A percentile compares a stretch with the other conserved stretches of the same genome.
Evolutionary conservation across 2,797 vertebrate genomes (phyloP).

Genomic region (Oryzias sinensis): DNA sequence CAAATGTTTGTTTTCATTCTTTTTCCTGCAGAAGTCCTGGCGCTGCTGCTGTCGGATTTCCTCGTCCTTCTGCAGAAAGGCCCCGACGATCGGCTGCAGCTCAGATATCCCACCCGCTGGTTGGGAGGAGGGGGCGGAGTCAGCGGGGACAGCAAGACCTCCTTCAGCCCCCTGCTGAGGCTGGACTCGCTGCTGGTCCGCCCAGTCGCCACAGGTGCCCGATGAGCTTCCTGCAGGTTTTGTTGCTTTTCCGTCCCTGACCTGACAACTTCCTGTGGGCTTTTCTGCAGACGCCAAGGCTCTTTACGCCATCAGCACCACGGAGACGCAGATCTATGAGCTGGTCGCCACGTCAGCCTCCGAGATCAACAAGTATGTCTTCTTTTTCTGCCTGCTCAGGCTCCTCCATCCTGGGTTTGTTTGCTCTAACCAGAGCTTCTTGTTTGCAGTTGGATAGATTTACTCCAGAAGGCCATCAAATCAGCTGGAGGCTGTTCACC

Average conservation of each 20-base stretch:
- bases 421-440: neutral
- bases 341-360: slow-evolving; percentile 85
- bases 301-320: slow-evolving; percentile 93
- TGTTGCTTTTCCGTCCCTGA: no score
- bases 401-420: neutral
- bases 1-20: neutral
- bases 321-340: slow-evolving; percentile 94
- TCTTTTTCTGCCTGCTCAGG: neutral
- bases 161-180: slow-evolving; percentile 77
- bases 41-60: slow-evolving; percentile 88
- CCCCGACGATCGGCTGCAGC: slow-evolving; percentile 87
- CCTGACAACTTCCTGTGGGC: neutral
- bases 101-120: slow-evolving; percentile 86
- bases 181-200: slow-evolving; percentile 78
- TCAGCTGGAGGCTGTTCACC: slow-evolving; percentile 48
- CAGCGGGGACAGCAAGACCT: slow-evolving; percentile 69
- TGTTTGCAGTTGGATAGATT: slow-evolving; percentile 75
- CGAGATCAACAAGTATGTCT: slow-evolving; percentile 88
- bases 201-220: slow-evolving; percentile 74
- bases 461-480: slow-evolving; percentile 74
- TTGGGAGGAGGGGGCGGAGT: slow-evolving; percentile 66
- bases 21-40: slow-evolving; percentile 84
- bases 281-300: slow-evolving; percentile 85
- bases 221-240: neutral
- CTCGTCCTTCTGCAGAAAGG: slow-evolving; percentile 87